phyloP scores from a whole-genome alignment of 2,113 vertebrate genomes.

The Hippocampus guttulatus region DNA sequence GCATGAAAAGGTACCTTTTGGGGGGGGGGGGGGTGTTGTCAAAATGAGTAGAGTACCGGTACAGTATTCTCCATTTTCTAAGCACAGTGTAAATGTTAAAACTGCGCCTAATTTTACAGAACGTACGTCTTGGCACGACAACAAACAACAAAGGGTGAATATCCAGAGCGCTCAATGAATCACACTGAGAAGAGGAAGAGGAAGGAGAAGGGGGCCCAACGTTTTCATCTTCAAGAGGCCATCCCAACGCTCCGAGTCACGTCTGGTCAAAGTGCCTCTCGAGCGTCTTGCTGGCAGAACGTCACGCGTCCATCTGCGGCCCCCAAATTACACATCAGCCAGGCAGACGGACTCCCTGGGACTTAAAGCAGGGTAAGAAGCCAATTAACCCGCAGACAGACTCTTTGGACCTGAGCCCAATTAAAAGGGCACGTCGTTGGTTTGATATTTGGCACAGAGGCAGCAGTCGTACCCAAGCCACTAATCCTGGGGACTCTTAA shows the following conservation, averaged over 20 bases:
- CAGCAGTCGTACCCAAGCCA: neutral
- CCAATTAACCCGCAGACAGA: neutral
- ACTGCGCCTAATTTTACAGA: no score
- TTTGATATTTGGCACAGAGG: constrained; percentile 1
- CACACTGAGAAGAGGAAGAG: no score
- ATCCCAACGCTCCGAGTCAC: neutral
- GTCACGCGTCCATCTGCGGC: constrained; percentile 1
- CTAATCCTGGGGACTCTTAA: neutral
- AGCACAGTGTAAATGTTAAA: no score
- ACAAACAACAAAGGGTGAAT: neutral
- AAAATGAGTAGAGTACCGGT: no score
- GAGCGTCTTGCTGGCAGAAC: neutral
- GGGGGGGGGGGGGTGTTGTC: no score
- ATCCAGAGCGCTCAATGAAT: neutral
- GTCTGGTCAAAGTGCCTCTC: neutral
- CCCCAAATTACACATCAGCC: constrained; percentile 1
- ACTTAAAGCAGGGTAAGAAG: neutral
- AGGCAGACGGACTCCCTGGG: neutral
- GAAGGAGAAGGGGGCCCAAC: neutral
- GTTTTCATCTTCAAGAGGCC: neutral
- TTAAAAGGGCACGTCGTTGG: neutral
- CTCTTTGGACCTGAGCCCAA: neutral
- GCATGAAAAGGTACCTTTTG: no score
- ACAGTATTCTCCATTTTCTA: no score
- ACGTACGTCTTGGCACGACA: no score